Evolutionary conservation across 1,140 invertebrate species (phyloP).

Genomic region (Drosophila eugracilis): DNA sequence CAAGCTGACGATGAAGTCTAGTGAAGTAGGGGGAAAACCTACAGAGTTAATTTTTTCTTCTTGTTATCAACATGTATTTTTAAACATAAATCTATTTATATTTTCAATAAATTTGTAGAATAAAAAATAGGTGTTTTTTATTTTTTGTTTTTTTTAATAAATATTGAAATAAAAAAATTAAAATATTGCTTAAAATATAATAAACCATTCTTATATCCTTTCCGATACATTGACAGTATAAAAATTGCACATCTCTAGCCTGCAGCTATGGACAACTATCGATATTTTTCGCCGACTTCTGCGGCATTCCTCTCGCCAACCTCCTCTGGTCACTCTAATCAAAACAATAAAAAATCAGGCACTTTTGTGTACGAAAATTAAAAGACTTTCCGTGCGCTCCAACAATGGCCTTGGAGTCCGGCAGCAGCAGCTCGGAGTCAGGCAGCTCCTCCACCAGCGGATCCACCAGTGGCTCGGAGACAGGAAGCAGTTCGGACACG

Average conservation of each 20-base stretch:
- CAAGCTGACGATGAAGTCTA: neutral
- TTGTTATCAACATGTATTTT: neutral
- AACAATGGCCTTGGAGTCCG: constrained; percentile 84
- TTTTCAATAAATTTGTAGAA: too few species aligned
- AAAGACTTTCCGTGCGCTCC: constrained; percentile 1
- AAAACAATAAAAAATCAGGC: constrained; percentile 46
- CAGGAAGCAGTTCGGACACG: constrained; percentile 87
- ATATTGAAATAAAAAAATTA: too few species aligned
- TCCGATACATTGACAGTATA: too few species aligned
- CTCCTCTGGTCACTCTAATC: constrained; percentile 26
- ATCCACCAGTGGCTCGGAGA: constrained; percentile 85
- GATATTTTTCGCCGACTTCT: neutral
- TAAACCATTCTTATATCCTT: too few species aligned
- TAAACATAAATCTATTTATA: too few species aligned
- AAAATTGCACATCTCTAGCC: neutral
- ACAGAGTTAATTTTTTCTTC: too few species aligned
- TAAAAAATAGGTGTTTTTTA: too few species aligned
- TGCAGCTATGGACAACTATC: neutral
- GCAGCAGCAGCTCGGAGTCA: constrained; percentile 87
- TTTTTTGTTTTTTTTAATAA: too few species aligned
- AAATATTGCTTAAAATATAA: too few species aligned
- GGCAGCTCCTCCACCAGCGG: constrained; percentile 87
- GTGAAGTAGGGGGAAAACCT: neutral
- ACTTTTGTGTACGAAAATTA: constrained; percentile 39
- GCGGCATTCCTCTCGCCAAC: neutral